Evolutionary conservation across 2,797 vertebrate genomes (phyloP).

Genomic region (Danio choprae): DNA sequence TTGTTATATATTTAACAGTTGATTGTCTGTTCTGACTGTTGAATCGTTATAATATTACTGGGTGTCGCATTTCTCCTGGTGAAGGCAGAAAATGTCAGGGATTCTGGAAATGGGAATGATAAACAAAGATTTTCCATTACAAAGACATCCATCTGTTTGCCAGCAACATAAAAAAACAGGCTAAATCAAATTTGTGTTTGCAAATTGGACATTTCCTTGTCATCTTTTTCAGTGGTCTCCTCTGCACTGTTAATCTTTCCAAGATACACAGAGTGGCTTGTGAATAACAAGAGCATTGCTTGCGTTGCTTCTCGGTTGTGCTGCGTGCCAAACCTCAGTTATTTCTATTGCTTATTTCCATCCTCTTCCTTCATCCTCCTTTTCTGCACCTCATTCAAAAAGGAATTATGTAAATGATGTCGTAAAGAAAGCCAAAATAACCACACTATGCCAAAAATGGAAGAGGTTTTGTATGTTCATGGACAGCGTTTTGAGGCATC

Average conservation of each 20-base stretch:
- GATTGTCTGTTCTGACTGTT: conserved; percentile 1
- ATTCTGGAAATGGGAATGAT: conserved; percentile 3
- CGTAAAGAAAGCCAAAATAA: no score
- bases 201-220: conserved; percentile 7
- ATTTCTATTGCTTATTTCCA: neutral
- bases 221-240: conserved; percentile 18
- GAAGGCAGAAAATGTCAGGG: conserved; percentile 5
- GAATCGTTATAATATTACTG: conserved; percentile 32
- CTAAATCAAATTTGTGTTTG: conserved; percentile 8
- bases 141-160: conserved; percentile 6
- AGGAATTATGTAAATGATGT: no score
- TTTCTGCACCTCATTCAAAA: no score
- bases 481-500: no score
- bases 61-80: conserved; percentile 12
- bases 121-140: conserved; percentile 22
- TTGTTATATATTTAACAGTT: neutral
- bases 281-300: neutral
- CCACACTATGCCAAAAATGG: no score
- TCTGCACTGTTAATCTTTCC: neutral
- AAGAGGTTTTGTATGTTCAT: no score
- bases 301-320: neutral
- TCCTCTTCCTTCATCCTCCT: no score
- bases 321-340: neutral
- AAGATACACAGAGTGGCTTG: neutral
- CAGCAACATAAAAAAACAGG: neutral